A percentile compares a stretch with the other conserved stretches of the same genome.
Conservation (phyloP, 92 coral and sea anemone genomes). For the Blastomussa wellsi region DNA sequence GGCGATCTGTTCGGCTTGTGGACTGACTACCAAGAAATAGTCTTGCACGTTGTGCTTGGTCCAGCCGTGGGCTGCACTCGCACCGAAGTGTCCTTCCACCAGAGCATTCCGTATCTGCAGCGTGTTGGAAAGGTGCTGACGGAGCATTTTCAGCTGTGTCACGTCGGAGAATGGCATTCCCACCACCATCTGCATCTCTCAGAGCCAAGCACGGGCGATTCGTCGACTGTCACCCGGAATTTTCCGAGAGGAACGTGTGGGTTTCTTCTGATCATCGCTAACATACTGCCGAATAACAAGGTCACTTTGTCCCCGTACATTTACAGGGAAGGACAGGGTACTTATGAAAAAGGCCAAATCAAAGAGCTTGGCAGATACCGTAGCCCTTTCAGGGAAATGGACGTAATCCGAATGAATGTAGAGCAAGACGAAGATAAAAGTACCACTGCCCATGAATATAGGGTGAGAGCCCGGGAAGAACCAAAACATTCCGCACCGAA, state of each 20-base stretch:
- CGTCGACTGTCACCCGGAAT: conserved; percentile 72
- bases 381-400: conserved; percentile 39
- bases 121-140: conserved; percentile 74
- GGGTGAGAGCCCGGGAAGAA: not conserved
- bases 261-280: conserved; percentile 85
- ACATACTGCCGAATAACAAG: conserved; percentile 33
- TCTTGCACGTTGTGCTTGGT: conserved; percentile 74
- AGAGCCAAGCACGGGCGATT: conserved; percentile 87
- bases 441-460: not conserved
- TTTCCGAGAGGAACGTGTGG: conserved; percentile 79
- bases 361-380: not conserved
- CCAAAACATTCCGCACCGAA: not conserved
- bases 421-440: not conserved
- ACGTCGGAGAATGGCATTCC: conserved; percentile 97
- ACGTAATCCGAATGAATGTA: not conserved
- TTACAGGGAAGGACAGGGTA: conserved; percentile 37
- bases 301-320: conserved; percentile 71
- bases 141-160: conserved; percentile 71
- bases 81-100: conserved; percentile 71
- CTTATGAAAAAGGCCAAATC: conserved; percentile 40
- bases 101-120: conserved; percentile 76
- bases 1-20: conserved; percentile 87
- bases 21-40: conserved; percentile 45
- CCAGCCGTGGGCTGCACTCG: conserved; percentile 82
- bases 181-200: conserved; percentile 75